Base-by-base conservation (phyloP, 2,113 vertebrate species). In the Hippocampus abdominalis region DNA sequence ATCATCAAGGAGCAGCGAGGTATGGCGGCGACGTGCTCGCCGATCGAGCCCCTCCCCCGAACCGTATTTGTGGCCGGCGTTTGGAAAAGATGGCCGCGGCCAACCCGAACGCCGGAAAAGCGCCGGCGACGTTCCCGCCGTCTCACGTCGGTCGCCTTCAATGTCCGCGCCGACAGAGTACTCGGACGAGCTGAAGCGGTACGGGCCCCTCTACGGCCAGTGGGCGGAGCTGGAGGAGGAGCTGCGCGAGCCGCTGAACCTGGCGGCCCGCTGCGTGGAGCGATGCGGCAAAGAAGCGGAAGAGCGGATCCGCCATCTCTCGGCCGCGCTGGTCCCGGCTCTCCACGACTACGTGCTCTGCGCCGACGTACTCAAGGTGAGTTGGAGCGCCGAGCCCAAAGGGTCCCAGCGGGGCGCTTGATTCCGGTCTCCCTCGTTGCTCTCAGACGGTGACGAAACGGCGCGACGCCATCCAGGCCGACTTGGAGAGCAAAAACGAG, bases 321-420 rank as follows among this genome's bases (percentile, higher is more conserved):
- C 93, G 0, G 91, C 94, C 39, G 81, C 79, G 32, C 89, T 98
- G 48, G 91, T 94, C 60, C 96, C 97, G 0, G 76, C 90, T 0
- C 77, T 98, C 11, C 96, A 98, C 0, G 96, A 99, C 53, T 99
- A 98, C 0, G 89, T 95, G 64, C 95, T 98, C 59, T 97, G 95
- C 68, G 86, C 92, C 3, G 97, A 98, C 61, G 95, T 94, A 0
- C 83, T 98, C 3, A 94, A 93, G 96, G 97, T 99, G 91, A 91
- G 91, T 0, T 40, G 16, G 1, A 13, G 49, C 9, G 32, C 32
- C 32, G 32, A 36, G 32, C 32, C 4, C 32, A 36, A 6, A 36
- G 29, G 29, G 29, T 2, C 29, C 29, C 2, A 29, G 2, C 29
- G 29, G 29, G 29, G 29, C 27, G 27, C 15, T 8, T 11, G n/a